A percentile compares a stretch with the other conserved stretches of the same genome.
These are phyloP conservation scores for Epinotia demarniana DNA, from an alignment of 2,888 invertebrate species.

Conservation along the genomic window DNA sequence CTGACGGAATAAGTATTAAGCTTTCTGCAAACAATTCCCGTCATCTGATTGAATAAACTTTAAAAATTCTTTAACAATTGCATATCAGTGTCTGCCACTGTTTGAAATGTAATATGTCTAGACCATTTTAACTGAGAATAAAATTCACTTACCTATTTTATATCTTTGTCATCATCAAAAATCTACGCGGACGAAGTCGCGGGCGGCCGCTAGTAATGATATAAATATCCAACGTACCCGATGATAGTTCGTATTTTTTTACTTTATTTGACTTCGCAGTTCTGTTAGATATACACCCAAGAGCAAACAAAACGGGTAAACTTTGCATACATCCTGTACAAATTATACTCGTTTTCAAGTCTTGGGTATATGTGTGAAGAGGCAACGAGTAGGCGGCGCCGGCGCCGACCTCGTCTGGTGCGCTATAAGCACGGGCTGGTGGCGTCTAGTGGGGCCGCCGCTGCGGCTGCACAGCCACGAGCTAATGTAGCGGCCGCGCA, in stretches of 20 bases:
- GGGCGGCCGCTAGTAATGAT: no score
- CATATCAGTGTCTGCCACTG: no score
- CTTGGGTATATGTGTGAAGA: not conserved
- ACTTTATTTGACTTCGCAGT: not conserved
- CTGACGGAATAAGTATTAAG: no score
- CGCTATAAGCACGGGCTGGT: not conserved
- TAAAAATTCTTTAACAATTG: no score
- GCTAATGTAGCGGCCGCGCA: constrained; percentile 50
- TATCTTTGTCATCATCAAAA: no score
- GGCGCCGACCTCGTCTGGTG: not conserved
- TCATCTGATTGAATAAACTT: no score
- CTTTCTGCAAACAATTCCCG: no score
- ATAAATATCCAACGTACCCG: not conserved
- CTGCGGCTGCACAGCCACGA: constrained; percentile 43
- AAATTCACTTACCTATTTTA: no score
- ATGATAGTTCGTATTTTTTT: not conserved
- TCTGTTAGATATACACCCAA: not conserved
- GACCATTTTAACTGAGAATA: no score
- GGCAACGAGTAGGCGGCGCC: not conserved
- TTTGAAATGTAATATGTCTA: no score
- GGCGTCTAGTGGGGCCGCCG: constrained; percentile 3
- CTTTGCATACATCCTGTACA: not conserved
- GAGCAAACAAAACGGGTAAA: not conserved
- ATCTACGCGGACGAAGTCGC: no score
- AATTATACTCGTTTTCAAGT: not conserved